Percentiles rank a stretch among this genome's conserved stretches.
These are phyloP conservation scores for Campoplex capitator DNA, from an alignment of 2,888 invertebrate genomes.

Conservation along the genomic window DNA sequence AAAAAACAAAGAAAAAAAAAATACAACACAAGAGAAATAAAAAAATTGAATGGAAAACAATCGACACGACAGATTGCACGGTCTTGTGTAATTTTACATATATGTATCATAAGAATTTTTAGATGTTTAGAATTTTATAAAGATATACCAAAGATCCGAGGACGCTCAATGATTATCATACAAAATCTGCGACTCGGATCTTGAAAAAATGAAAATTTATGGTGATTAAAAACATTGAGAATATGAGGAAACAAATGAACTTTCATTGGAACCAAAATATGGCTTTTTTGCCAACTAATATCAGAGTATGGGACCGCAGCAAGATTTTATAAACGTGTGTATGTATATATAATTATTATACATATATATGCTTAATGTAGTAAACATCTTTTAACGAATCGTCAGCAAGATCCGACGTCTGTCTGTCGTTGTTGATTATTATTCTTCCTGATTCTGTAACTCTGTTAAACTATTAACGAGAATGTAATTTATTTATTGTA, in stretches of 20 bases:
- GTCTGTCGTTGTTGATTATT: constrained; percentile 67
- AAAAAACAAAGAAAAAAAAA: neutral
- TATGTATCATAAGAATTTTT: constrained; percentile 69
- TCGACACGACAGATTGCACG: constrained; percentile 74
- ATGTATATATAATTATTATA: constrained; percentile 11
- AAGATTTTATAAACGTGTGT: constrained; percentile 76
- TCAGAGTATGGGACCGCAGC: constrained; percentile 80
- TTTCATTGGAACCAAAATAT: constrained; percentile 72
- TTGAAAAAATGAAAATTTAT: constrained; percentile 57
- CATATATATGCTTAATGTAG: constrained; percentile 69
- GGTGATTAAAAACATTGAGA: constrained; percentile 36
- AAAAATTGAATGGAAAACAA: constrained; percentile 47
- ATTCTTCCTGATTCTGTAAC: constrained; percentile 69
- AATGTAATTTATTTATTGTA: constrained; percentile 83
- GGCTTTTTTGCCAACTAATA: constrained; percentile 76
- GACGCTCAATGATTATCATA: neutral
- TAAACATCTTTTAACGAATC: constrained; percentile 71
- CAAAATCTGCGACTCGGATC: neutral
- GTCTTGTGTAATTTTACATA: constrained; percentile 75
- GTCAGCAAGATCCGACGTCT: constrained; percentile 72
- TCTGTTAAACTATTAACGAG: constrained; percentile 78
- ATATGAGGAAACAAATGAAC: neutral
- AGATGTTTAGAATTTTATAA: constrained; percentile 74
- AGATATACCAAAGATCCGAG: constrained; percentile 69
- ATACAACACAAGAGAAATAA: neutral